A percentile compares a stretch with the other conserved stretches of the same genome.
Conservation (phyloP, 2,797 vertebrate genomes). For the Huso huso region DNA sequence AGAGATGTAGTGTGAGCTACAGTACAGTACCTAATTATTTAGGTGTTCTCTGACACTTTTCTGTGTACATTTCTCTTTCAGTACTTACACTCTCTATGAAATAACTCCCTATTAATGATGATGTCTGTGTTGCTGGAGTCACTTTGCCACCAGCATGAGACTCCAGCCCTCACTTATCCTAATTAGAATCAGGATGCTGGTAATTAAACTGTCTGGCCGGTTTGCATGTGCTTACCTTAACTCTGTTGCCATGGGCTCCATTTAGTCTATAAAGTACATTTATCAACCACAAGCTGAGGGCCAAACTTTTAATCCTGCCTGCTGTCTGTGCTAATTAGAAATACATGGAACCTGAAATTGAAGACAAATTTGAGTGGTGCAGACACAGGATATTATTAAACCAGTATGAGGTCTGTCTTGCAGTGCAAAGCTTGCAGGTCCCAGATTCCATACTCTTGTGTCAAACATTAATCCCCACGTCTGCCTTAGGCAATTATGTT, state of each 20-base stretch:
- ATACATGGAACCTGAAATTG: constrained; percentile 6
- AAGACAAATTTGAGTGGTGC: constrained; percentile 10
- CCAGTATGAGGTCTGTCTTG: constrained; percentile 22
- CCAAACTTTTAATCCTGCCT: constrained; percentile 7
- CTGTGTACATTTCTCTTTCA: too few species aligned
- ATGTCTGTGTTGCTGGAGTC: too few species aligned
- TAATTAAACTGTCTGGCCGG: constrained; percentile 48
- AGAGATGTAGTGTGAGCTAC: too few species aligned
- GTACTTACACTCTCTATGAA: too few species aligned
- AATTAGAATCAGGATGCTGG: constrained; percentile 43
- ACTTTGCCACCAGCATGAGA: constrained; percentile 17
- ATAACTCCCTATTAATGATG: too few species aligned
- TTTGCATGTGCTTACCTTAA: constrained; percentile 37
- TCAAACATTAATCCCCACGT: too few species aligned
- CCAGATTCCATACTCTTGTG: constrained; percentile 18
- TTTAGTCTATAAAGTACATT: constrained; percentile 20
- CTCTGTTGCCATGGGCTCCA: constrained; percentile 27
- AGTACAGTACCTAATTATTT: too few species aligned
- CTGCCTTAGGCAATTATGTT: too few species aligned
- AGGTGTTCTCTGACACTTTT: too few species aligned
- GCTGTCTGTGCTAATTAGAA: constrained; percentile 31
- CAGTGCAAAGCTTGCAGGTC: too few species aligned
- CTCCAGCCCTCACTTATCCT: constrained; percentile 29
- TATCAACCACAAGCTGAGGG: constrained; percentile 11
- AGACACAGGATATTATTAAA: constrained; percentile 32